Evolutionary conservation across 37 sponge, comb jelly and placozoan genomes (phyloP), one percentile per base, ranked within the genome.

Genomic region (Beroe forskalii): DNA sequence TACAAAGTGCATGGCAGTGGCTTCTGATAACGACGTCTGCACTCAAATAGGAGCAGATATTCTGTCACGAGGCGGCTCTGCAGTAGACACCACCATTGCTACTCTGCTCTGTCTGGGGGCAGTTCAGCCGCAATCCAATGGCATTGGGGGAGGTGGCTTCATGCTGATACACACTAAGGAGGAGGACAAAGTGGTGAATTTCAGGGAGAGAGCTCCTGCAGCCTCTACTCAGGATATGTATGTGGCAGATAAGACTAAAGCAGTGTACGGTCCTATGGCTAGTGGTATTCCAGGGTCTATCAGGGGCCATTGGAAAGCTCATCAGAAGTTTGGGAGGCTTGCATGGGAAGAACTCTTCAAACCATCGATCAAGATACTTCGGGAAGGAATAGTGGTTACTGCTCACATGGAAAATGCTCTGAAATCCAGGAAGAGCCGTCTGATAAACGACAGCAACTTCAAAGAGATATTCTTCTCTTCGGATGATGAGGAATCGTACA

Each of bases 1-100:
- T 32, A 36, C 12, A 36, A 32, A 69, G 33, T 69, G 72, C 72
- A 40, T 80, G 86, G 86, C 55, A 44, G 86, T 80, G 25, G 86
- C 86, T 25, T 80, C 86, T 28, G 86, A 80, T n/a, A 80, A 80
- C 55, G 86, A 80, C 22, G 55, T 80, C 55, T 80, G 86, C 27
- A 80, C 86, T 1, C 28, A 80, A 9, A 80, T 80, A 35, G 86
- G 86, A 80, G 86, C 86, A 12, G 55, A 44, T 3, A 43, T 25
- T 25, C 86, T 80, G 27, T 33, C 17, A 6, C 25, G 42, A 80
- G 86, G 86, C 14, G 86, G 86, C 1, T 23, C 38, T 27, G 86
- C 40, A 19, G 86, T 80, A 28, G 86, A 80, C 27, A 48, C 55
- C 30, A 44, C 86, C 0, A 80, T 80, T 25, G 44, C 86, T 44